These are phyloP conservation scores for Agrotis clavis DNA, from an alignment of 2,888 invertebrate species.

Conservation along the genomic window DNA sequence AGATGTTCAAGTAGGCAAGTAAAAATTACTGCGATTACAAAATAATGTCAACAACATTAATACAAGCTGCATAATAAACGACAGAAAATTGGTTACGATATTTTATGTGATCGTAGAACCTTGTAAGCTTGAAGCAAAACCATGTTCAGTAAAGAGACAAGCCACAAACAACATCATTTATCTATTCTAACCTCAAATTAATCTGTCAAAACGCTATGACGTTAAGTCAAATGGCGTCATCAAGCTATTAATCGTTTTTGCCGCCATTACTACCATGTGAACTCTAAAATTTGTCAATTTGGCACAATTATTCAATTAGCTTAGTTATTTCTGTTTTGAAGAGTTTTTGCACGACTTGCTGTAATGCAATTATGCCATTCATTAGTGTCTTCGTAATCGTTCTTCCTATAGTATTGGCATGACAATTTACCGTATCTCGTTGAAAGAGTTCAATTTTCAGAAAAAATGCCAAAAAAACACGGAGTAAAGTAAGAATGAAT, in stretches of 20 bases:
- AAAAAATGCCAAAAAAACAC: neutral
- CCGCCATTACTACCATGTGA: constrained; percentile 13
- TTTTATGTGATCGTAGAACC: constrained; percentile 28
- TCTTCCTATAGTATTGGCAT: constrained; percentile 11
- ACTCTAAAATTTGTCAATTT: constrained; percentile 29
- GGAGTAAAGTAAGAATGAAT: constrained; percentile 15
- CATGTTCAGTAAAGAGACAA: constrained; percentile 31
- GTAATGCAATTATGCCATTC: constrained; percentile 44
- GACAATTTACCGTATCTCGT: constrained; percentile 13
- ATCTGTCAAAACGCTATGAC: constrained; percentile 38
- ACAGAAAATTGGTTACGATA: constrained; percentile 38
- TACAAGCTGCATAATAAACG: constrained; percentile 13
- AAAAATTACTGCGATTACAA: constrained; percentile 1
- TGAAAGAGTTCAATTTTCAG: constrained; percentile 20
- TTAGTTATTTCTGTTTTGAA: constrained; percentile 39
- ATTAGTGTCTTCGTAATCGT: constrained; percentile 24
- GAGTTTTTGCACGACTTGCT: constrained; percentile 40
- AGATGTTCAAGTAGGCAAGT: neutral
- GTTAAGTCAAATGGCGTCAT: constrained; percentile 43
- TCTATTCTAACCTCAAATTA: constrained; percentile 34
- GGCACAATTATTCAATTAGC: constrained; percentile 45
- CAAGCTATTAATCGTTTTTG: constrained; percentile 22
- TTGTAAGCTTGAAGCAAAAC: constrained; percentile 32
- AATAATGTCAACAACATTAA: constrained; percentile 5
- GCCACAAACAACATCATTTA: constrained; percentile 33